Base-by-base conservation (phyloP, 2,113 vertebrate genomes). In the Misgurnus anguillicaudatus region DNA sequence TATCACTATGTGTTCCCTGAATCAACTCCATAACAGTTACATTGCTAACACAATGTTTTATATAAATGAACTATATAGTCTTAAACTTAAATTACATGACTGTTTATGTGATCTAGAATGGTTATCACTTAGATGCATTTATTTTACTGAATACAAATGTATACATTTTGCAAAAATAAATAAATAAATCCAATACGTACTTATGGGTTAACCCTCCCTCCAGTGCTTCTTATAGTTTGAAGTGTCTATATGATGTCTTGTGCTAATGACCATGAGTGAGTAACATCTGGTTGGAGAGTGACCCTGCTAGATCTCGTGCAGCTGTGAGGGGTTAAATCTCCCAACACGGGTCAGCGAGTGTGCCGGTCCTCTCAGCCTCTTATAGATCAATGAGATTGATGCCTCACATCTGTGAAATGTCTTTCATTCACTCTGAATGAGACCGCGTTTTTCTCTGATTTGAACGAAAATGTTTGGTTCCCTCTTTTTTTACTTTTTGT, bases 241-340 rank as follows among this genome's bases (percentile, higher is more conserved):
- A 55, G 53, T 66, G 68, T 48, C 61, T 47, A 71, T 60, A 70
- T 77, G 57, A 60, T 65, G 68, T 60, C 47, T 24, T 72, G 55
- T 72, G 55, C 55, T 85, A 84, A 85, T 88, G 88, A 84, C 88
- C 88, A 82, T 85, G 85, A 88, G 84, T 87, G 87, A 86, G 80
- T 79, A 89, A 92, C 91, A 93, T 89, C 90, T 92, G 91, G 90
- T 82, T 81, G 87, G 77, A 78, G 77, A 88, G 81, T 89, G 90
- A 89, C 89, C 89, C 85, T 86, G 83, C 79, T 85, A 31, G 84
- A 77, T 88, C 85, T 83, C 84, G 85, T 88, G 88, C 91, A 92
- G 91, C 91, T 91, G 91, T 86, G 88, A 88, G 89, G 89, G 90
- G 87, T 87, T 87, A 89, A 82, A 80, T 89, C 89, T 89, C 88